Evolutionary conservation across 2,888 invertebrate genomes (phyloP), one percentile per base, ranked within the genome.

Genomic region (Morpho achilles): DNA sequence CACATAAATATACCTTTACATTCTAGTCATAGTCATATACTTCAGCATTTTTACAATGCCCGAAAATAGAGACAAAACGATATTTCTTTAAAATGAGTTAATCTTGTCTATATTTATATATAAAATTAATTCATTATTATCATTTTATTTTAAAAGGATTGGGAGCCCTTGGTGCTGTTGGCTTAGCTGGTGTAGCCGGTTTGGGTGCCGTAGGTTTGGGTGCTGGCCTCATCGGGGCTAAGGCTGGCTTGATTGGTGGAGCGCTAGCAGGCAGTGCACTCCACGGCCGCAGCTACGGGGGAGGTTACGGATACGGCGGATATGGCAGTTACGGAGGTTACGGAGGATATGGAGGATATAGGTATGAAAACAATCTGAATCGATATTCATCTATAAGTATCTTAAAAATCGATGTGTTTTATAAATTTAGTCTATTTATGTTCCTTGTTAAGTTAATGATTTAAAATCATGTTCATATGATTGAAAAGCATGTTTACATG

Each of bases 221-320:
- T 8, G 82, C 77, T 6, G 84, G 84, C 9, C 60, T 79, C 0
- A 61, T 87, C 3, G 87, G 87, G 1, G 84, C 83, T 5, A 87
- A 86, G 44, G 68, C 80, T 41, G 88, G 88, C 4, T 68, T 87
- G 10, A 51, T 89, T 10, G 88, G 88, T 1, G 88, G 88, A 0
- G 86, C 82, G 1, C 42, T 87, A 7, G 85, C 78, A 2, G 73
- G 80, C n/a, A 57, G 70, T 5, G 77, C 77, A 1, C 63, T 80
- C 69, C 52, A 53, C 50, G 65, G 66, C 44, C 61, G 68, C 10
- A 69, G 70, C 40, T 69, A 65, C 55, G 66, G 67, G 7, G 61
- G 64, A 42, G 63, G 64, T 53, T 65, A 66, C 61, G 70, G 67
- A 8, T 65, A 64, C 42, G 64, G 65, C 48, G 60, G 65, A 53